These are phyloP conservation scores for Chydorus sphaericus DNA, from an alignment of 2,888 invertebrate genomes.

Conservation along the genomic window DNA sequence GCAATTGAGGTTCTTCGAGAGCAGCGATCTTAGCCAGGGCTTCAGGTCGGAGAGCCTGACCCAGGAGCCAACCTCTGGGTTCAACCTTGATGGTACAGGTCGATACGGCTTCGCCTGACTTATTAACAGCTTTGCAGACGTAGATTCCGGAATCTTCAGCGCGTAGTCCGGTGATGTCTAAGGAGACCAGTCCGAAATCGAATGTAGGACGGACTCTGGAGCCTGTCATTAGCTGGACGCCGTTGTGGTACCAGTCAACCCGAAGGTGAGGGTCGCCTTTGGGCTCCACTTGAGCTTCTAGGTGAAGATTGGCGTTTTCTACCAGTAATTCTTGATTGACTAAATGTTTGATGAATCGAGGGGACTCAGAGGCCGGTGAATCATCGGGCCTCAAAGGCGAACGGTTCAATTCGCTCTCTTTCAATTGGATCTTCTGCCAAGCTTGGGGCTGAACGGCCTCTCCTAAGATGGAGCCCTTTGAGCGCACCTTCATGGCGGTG, in stretches of 20 bases:
- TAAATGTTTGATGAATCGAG: slow-evolving; percentile 87
- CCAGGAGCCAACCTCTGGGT: slow-evolving; percentile 60
- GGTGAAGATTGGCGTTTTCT: slow-evolving; percentile 71
- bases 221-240: slow-evolving; percentile 46
- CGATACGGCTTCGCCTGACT: slow-evolving; percentile 85
- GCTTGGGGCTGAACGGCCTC: slow-evolving; percentile 79
- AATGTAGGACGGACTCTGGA: slow-evolving; percentile 83
- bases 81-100: slow-evolving; percentile 78
- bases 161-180: slow-evolving; percentile 73
- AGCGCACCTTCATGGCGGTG: slow-evolving; percentile 62
- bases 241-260: slow-evolving; percentile 84
- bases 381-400: slow-evolving; percentile 79
- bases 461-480: slow-evolving; percentile 60
- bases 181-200: slow-evolving; percentile 89
- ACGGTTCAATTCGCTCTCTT: slow-evolving; percentile 82
- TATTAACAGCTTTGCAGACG: slow-evolving; percentile 84
- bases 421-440: slow-evolving; percentile 78
- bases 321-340: slow-evolving; percentile 65
- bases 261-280: slow-evolving; percentile 72
- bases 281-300: slow-evolving; percentile 84
- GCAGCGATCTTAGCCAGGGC: slow-evolving; percentile 72
- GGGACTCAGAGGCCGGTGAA: slow-evolving; percentile 72
- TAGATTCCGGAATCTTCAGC: slow-evolving; percentile 89
- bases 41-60: slow-evolving; percentile 75
- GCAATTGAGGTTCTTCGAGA: slow-evolving; percentile 61